phyloP scores from a whole-genome alignment of 2,797 vertebrate species.

The Somateria mollissima region DNA sequence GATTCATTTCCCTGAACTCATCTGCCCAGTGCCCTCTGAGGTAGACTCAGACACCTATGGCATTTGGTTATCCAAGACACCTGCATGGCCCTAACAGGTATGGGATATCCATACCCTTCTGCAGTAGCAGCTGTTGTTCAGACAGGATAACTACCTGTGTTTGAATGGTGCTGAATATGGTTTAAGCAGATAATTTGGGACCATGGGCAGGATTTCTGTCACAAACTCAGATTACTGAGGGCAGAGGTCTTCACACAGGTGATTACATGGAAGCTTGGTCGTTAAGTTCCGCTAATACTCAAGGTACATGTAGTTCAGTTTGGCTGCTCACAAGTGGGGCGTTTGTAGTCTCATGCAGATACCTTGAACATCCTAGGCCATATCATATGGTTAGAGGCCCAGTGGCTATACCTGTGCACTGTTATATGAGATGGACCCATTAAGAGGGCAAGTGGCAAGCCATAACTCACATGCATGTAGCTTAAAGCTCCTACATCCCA shows the following conservation, averaged over 20 bases:
- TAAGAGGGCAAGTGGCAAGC: not conserved
- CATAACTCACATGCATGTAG: not conserved
- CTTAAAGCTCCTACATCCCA: not conserved
- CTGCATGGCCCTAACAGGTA: not conserved
- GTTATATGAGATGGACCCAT: not conserved
- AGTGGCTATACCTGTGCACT: not conserved
- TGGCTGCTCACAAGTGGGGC: not conserved
- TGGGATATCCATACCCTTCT: fast-evolving
- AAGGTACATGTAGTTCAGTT: not conserved
- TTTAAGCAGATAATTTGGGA: not conserved
- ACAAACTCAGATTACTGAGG: not conserved
- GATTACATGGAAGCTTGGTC: not conserved
- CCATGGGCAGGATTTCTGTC: not conserved
- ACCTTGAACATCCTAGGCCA: not conserved
- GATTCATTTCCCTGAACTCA: not conserved
- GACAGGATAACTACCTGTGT: not conserved
- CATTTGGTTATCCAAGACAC: not conserved
- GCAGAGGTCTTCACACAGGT: not conserved
- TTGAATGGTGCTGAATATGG: not conserved
- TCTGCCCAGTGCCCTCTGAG: not conserved
- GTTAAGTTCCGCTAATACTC: not conserved
- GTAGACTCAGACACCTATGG: not conserved
- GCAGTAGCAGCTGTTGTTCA: not conserved
- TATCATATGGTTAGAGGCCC: not conserved
- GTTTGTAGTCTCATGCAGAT: not conserved